Percentiles rank a stretch among this genome's conserved stretches.
phyloP scores from a whole-genome alignment of 92 coral and sea anemone genomes.

The Epizoanthus scotinus region DNA sequence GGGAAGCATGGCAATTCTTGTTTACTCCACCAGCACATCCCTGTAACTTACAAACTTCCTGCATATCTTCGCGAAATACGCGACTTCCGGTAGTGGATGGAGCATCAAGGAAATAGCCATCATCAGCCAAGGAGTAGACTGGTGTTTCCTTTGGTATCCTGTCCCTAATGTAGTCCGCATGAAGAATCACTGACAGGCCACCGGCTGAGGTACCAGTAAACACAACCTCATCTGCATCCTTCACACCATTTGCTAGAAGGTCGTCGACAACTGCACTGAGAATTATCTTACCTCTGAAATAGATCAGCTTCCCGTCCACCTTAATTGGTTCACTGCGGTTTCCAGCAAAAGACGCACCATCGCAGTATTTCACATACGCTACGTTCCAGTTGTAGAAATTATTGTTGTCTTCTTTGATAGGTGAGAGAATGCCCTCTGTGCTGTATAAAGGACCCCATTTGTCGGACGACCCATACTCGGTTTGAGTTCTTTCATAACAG shows the following conservation, averaged over 20 bases:
- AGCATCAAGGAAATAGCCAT: constrained; percentile 84
- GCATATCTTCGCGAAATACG: constrained; percentile 61
- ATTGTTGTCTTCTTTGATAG: constrained; percentile 10
- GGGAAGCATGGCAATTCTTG: constrained; percentile 47
- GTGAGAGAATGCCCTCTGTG: constrained; percentile 40
- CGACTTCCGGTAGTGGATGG: constrained; percentile 48
- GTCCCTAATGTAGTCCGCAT: constrained; percentile 79
- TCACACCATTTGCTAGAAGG: constrained; percentile 45
- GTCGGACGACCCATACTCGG: constrained; percentile 37
- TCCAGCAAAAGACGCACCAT: constrained; percentile 58
- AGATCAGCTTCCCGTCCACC: constrained; percentile 37
- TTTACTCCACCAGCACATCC: constrained; percentile 75
- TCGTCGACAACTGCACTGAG: constrained; percentile 40
- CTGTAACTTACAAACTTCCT: constrained; percentile 70
- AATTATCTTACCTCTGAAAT: constrained; percentile 52
- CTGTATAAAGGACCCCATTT: constrained; percentile 10
- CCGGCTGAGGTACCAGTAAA: constrained; percentile 96
- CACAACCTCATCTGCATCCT: constrained; percentile 63
- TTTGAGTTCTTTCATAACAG: constrained; percentile 42
- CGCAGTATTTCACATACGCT: constrained; percentile 50
- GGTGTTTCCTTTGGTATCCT: constrained; percentile 52
- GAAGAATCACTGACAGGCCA: constrained; percentile 83
- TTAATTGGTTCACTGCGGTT: constrained; percentile 47
- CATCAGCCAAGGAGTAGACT: constrained; percentile 76
- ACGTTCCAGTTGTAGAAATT: constrained; percentile 53